Evolutionary conservation across 1,140 invertebrate species (phyloP), one percentile per base, ranked within the genome.

Genomic region (Nixonia krombeini): DNA sequence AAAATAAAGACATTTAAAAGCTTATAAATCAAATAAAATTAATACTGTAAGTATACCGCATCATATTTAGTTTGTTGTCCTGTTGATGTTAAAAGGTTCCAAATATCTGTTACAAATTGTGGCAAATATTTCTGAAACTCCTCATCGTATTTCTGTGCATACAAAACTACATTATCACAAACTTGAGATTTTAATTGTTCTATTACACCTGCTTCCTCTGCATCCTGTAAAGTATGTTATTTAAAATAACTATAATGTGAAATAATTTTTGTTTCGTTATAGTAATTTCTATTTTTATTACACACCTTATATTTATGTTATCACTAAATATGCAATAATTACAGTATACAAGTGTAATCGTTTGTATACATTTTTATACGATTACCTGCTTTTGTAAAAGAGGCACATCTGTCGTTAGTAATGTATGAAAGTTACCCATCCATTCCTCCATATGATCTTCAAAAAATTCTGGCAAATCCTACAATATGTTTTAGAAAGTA

Each of bases 141-240:
- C 85, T 99, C 97, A 81, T 97, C 95, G 77, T 99, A 99, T 80
- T 99, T 99, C 68, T 96, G 92, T 1, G 97, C 97, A 85, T 98
- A 99, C 18, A 99, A 86, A 1, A 93, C 89, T 9, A 97, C 90
- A 79, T 98, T 98, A 76, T 98, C 96, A 84, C 97, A 99, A 10
- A 99, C 92, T 87, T 99, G 96, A 0, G 96, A 95, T 68, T 95
- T 93, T 1, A 98, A 86, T 73, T 96, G 91, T 81, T 98, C 96
- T 66, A 98, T 86, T 0, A 98, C 85, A 8, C 96, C 96, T 0
- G 95, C 89, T 75, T 97, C 95, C 70, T 96, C 94, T 58, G 95
- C 93, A 71, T 94, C 92, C 85, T 40, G 75, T 47, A 86, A 78
- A 41, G 72, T 73, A 61, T n/a, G n/a, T 73, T 63, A 56, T 64